Evolutionary conservation across 2,888 invertebrate species (phyloP), one percentile per base, ranked within the genome.

Genomic region (Neoascia interrupta): DNA sequence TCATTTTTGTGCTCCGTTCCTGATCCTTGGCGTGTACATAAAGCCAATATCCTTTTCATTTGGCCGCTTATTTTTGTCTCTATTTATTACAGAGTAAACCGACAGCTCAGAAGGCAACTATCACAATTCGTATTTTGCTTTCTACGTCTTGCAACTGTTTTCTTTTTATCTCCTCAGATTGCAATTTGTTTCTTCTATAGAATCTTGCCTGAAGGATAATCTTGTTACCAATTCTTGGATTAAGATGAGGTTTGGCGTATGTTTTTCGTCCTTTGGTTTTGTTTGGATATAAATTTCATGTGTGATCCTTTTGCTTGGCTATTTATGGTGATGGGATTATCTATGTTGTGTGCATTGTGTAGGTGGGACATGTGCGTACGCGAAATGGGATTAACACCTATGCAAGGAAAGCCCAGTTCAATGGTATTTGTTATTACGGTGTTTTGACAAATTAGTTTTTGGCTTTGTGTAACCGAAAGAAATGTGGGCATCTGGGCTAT

Each of bases 31-130:
- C 45, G 47, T 70, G 39, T 63, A 58, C 51, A 64, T 58, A 75
- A 66, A 66, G 68, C 79, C 79, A 79, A 79, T 79, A 72, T 79
- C 79, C 79, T 79, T 73, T 72, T 68, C 66, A 79, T 72, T 72
- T 79, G 72, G 66, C 51, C 64, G 79, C 54, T 66, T 79, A 60
- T 76, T 64, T 76, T 63, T 76, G 63, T 70, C 58, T 60, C 54
- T 79, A 54, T 79, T 79, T 61, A 60, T 76, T 70, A 60, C 51
- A 37, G 31, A 39, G 31, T 16, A 26, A 54, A 58, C 45, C 45
- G 37, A 21, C 11, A 37, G 26, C 31, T 3, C 31, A 61, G 47
- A 41, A 69, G 61, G 56, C 64, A 41, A 58, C 43, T 64, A 31
- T 51, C 49, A 51, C 31, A 51, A 60, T 31, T 61, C 45, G 19